phyloP scores from a whole-genome alignment of 2,797 vertebrate species.

The Myotis findleyi region DNA sequence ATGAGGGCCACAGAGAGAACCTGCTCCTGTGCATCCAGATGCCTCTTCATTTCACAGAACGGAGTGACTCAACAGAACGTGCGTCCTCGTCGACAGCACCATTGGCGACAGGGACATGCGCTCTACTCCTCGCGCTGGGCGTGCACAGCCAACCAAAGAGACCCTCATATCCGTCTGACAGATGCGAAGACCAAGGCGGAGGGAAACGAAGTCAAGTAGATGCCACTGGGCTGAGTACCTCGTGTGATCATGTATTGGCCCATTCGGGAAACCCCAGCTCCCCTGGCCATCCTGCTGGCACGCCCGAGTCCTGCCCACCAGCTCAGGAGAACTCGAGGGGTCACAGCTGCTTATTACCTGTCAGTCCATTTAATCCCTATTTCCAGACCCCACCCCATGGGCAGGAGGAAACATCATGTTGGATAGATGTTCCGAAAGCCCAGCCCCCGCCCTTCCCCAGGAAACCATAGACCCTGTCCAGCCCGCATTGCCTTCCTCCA shows the following conservation, averaged over 20 bases:
- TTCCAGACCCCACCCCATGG: neutral
- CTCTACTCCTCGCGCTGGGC: fast-evolving
- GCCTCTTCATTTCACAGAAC: neutral
- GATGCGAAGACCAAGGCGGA: neutral
- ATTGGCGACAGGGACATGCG: fast-evolving
- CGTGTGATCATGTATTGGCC: too few species aligned
- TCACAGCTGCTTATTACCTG: neutral
- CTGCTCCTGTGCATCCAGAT: fast-evolving
- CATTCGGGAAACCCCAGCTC: neutral
- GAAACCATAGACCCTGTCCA: neutral
- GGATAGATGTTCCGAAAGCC: neutral
- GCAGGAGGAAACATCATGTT: neutral
- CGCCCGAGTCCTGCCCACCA: neutral
- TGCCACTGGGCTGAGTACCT: fast-evolving
- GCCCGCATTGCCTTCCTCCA: neutral
- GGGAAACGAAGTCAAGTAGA: neutral
- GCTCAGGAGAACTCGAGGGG: neutral
- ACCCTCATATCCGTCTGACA: neutral
- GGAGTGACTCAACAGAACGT: fast-evolving
- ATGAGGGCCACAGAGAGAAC: neutral
- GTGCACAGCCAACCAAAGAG: fast-evolving
- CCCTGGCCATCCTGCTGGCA: fast-evolving
- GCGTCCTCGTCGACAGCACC: too few species aligned
- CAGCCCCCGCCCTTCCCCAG: fast-evolving
- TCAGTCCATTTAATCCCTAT: neutral